Evolutionary conservation across 2,888 invertebrate species (phyloP), one percentile per base, ranked within the genome.

Genomic region (Trissolcus brochymenae): DNA sequence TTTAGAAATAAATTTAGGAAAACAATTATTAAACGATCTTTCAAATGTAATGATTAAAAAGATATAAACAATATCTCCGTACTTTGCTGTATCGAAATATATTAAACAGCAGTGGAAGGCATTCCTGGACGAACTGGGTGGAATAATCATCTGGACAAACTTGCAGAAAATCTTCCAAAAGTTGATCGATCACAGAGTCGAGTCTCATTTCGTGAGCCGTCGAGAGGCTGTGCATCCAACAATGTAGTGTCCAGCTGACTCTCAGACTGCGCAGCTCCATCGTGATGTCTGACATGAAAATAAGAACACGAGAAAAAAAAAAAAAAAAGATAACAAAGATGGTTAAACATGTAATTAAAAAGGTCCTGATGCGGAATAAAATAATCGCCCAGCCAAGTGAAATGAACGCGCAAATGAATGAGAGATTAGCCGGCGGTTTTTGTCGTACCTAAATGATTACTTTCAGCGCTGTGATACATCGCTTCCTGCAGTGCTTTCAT

Each of bases 391-490:
- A 17, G 41, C 29, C 21, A 17, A 46, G 2, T n/a, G 29, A 56
- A 56, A 40, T 14, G 35, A 64, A 14, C 17, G 54, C 56, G 50
- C 56, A 62, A 70, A 70, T 70, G 61, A 25, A 46, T 46, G 19
- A 13, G 14, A 35, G 70, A 66, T 76, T 76, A 76, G 62, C 62
- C 59, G 35, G 65, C 51, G 11, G 60, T 76, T 51, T 66, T 76
- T 55, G 21, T 17, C 59, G 83, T 86, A 94, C 94, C 94, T 82
- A 97, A 90, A 88, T 96, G 95, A 84, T 96, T 96, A 87, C 95
- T 96, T 89, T 97, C 97, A 0, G 96, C 95, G 76, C 96, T 96
- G 86, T 96, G 96, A 87, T 97, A 98, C 95, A 98, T 95, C 19
- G 97, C 96, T 89, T 97, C 97, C 86, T 97, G 96, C 71, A 97